Percentiles rank a stretch among this genome's conserved stretches.
phyloP scores from a whole-genome alignment of 2,113 vertebrate species.

The Pheucticus melanocephalus region DNA sequence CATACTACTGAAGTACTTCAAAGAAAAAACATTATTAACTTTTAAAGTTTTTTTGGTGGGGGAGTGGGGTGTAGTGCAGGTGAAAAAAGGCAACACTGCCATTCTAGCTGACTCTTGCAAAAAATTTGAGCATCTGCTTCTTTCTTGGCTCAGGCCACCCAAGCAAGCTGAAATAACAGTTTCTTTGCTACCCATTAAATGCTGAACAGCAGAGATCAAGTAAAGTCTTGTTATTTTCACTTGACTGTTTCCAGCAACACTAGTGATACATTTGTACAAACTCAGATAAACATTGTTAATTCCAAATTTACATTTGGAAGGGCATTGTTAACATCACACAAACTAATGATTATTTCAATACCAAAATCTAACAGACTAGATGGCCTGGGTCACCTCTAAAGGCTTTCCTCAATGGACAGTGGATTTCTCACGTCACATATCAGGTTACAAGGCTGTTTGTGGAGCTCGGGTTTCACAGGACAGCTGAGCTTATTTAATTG shows the following conservation, averaged over 20 bases:
- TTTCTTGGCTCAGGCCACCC: not conserved
- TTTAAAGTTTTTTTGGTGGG: not conserved
- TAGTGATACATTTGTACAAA: not conserved
- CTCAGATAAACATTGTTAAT: not conserved
- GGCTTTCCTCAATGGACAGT: slow-evolving; percentile 7
- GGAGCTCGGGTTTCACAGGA: not conserved
- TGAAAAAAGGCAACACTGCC: not conserved
- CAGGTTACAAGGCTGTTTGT: not conserved
- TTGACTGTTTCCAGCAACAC: not conserved
- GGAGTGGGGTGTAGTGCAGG: not conserved
- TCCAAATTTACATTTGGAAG: not conserved
- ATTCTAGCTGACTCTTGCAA: not conserved
- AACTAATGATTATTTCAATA: not conserved
- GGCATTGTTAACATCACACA: not conserved
- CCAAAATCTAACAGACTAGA: not conserved
- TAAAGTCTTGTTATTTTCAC: not conserved
- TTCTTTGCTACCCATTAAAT: not conserved
- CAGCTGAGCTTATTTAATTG: slow-evolving; percentile 35
- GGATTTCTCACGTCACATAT: not conserved
- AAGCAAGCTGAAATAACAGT: not conserved
- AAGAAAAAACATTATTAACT: not conserved
- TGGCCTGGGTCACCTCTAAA: not conserved
- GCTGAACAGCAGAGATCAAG: not conserved
- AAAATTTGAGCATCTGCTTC: not conserved
- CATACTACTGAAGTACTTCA: not conserved